Conservation (phyloP, 2,888 invertebrate species). For the Pherbina coryleti region DNA sequence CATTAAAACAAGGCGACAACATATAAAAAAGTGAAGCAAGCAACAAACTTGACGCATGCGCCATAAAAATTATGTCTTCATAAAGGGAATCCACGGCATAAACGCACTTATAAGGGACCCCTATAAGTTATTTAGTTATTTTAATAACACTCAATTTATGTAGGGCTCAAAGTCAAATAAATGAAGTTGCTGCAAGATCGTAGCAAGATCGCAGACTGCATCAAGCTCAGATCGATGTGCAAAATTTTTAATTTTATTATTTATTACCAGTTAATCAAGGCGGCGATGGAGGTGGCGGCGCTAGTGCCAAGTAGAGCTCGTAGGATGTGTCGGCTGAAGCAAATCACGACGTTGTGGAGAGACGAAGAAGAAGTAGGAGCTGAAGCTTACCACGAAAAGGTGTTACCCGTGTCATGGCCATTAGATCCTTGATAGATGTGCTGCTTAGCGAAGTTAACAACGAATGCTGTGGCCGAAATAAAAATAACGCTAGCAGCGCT, state of each 20-base stretch:
- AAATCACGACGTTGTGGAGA: background rate
- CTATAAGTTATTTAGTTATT: constrained; percentile 6
- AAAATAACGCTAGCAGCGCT: background rate
- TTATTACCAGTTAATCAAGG: constrained; percentile 19
- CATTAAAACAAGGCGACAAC: background rate
- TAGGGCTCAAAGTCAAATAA: constrained; percentile 12
- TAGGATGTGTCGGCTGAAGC: background rate
- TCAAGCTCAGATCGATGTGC: background rate
- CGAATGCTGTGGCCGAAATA: background rate
- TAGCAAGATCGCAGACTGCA: background rate
- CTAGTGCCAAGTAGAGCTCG: background rate
- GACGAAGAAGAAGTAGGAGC: background rate
- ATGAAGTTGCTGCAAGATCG: constrained; percentile 22
- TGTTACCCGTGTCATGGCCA: constrained; percentile 36
- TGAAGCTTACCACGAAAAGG: constrained; percentile 36
- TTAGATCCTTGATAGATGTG: constrained; percentile 51
- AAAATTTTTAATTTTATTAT: constrained; percentile 32
- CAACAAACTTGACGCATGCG: constrained; percentile 29
- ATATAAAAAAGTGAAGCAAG: background rate
- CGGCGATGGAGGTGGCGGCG: constrained; percentile 10
- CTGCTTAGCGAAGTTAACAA: constrained; percentile 1
- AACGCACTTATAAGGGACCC: background rate
- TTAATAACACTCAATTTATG: background rate
- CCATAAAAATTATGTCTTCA: constrained; percentile 34
- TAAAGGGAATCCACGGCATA: constrained; percentile 10